Conservation (phyloP, 2,888 invertebrate species). For the Epiblema foenella region DNA sequence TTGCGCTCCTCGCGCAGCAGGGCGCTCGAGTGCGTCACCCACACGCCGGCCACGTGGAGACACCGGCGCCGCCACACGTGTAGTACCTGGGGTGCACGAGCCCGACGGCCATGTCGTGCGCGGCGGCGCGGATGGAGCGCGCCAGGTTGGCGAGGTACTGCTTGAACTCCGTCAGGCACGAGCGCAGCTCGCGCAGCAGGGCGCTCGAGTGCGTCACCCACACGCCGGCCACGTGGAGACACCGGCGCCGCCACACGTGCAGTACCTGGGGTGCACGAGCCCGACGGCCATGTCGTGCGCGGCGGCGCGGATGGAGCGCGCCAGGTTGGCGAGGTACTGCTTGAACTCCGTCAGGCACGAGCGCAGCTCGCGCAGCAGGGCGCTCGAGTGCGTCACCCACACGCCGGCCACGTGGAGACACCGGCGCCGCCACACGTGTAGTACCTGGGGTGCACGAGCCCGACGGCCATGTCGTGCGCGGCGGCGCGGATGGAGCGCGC, state of each 20-base stretch:
- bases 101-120: too few relatives aligned
- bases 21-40: conserved; percentile 82
- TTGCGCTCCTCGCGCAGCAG: neutral
- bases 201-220: conserved; percentile 85
- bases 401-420: conserved; percentile 91
- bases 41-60: conserved; percentile 92
- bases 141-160: too few relatives aligned
- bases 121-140: neutral
- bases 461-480: too few relatives aligned
- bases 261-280: too few relatives aligned
- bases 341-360: neutral
- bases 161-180: neutral
- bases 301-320: neutral
- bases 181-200: neutral
- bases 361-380: neutral
- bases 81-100: conserved; percentile 10
- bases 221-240: conserved; percentile 91
- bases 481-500: neutral
- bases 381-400: conserved; percentile 85
- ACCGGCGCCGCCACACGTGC: conserved; percentile 52
- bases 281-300: too few relatives aligned
- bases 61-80: conserved; percentile 65
- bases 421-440: conserved; percentile 63
- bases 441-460: too few relatives aligned
- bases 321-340: too few relatives aligned